A percentile compares a stretch with the other conserved stretches of the same genome.
Evolutionary conservation across 1,140 invertebrate genomes (phyloP).

Genomic region (Drosophila busckii): DNA sequence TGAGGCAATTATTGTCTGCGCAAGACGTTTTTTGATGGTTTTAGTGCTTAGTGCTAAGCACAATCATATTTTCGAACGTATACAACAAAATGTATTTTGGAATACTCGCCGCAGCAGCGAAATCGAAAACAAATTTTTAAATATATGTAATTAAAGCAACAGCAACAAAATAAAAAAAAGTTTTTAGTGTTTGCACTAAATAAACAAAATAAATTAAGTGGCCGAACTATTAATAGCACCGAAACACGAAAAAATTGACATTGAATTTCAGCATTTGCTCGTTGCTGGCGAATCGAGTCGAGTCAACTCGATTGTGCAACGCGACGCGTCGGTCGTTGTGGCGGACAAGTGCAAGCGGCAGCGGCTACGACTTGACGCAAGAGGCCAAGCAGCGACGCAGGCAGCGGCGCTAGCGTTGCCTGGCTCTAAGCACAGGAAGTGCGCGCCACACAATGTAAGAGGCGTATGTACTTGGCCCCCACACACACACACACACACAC

Average conservation of each 20-base stretch:
- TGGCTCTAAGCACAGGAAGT: slow-evolving; percentile 21
- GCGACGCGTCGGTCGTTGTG: slow-evolving; percentile 26
- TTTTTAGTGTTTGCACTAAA: slow-evolving; percentile 21
- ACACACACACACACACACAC: not conserved
- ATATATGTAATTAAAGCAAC: slow-evolving; percentile 13
- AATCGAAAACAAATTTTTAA: slow-evolving; percentile 28
- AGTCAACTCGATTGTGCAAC: slow-evolving; percentile 68
- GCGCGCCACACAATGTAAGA: slow-evolving; percentile 19
- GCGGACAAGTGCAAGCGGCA: slow-evolving; percentile 54
- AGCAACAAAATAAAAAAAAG: slow-evolving; percentile 7
- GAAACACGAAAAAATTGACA: slow-evolving; percentile 59
- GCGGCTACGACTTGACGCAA: too few relatives aligned
- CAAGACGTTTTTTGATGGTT: too few relatives aligned
- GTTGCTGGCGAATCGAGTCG: slow-evolving; percentile 6
- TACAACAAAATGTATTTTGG: too few relatives aligned
- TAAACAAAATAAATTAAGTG: slow-evolving; percentile 69
- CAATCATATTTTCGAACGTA: too few relatives aligned
- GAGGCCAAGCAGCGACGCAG: slow-evolving; percentile 20
- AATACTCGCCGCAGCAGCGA: too few relatives aligned
- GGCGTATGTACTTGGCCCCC: slow-evolving; percentile 21
- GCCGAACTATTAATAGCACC: slow-evolving; percentile 54
- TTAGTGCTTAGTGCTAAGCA: too few relatives aligned
- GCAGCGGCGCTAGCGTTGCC: too few relatives aligned
- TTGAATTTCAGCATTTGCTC: slow-evolving; percentile 53
- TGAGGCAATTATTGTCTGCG: too few relatives aligned